These are phyloP conservation scores for Centropristis striata DNA, from an alignment of 2,113 vertebrate species.

Conservation along the genomic window DNA sequence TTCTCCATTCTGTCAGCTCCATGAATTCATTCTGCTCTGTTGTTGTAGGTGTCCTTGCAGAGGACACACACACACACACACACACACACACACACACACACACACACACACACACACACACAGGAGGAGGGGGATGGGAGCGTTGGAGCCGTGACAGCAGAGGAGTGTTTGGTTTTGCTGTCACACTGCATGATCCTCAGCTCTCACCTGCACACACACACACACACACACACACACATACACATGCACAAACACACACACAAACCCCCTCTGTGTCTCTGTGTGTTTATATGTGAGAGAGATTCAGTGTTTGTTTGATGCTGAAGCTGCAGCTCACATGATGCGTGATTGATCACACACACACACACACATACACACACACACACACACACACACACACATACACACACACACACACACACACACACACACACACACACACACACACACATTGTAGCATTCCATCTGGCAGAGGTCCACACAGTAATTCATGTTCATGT, in stretches of 20 bases:
- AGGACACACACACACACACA: slow-evolving; percentile 14
- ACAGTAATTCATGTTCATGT: background rate
- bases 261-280: background rate
- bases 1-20: background rate
- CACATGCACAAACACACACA: slow-evolving; percentile 41
- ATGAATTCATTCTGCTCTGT: background rate
- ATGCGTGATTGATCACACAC: background rate
- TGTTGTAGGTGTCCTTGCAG: slow-evolving; percentile 13
- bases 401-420: no score
- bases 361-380: no score
- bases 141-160: background rate
- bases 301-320: background rate
- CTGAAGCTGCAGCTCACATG: background rate
- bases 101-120: background rate
- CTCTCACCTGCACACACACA: background rate
- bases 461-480: background rate
- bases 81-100: background rate
- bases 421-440: no score
- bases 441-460: background rate
- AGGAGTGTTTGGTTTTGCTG: slow-evolving; percentile 5
- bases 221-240: background rate
- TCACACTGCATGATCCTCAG: slow-evolving; percentile 7
- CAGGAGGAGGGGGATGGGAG: background rate
- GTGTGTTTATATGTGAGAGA: no score
- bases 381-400: background rate